Evolutionary conservation across 1,140 invertebrate genomes (phyloP).

Genomic region (Lordiphosa collinella): DNA sequence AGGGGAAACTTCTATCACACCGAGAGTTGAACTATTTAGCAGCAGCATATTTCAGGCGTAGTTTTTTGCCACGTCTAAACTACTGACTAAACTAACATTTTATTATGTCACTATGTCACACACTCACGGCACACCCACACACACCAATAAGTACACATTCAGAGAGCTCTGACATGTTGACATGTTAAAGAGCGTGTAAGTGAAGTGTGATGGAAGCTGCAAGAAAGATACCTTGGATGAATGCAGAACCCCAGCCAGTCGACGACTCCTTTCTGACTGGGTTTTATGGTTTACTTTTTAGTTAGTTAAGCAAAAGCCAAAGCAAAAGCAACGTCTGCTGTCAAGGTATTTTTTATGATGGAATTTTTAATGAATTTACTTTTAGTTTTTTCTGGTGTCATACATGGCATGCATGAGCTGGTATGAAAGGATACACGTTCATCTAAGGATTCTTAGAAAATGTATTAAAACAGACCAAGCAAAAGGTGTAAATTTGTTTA

Average conservation of each 20-base stretch:
- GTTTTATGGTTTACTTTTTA: slow-evolving; percentile 71
- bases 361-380: slow-evolving; percentile 77
- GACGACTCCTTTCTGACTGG: slow-evolving; percentile 8
- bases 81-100: slow-evolving; percentile 67
- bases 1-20: too few relatives aligned
- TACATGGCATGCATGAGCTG: slow-evolving; percentile 31
- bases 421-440: slow-evolving; percentile 13
- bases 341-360: slow-evolving; percentile 65
- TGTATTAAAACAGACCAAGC: slow-evolving; percentile 43
- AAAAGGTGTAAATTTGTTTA: slow-evolving; percentile 73
- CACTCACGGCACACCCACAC: slow-evolving; percentile 4
- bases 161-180: slow-evolving; percentile 55
- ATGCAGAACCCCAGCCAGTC: slow-evolving; percentile 11
- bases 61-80: slow-evolving; percentile 37
- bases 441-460: slow-evolving; percentile 21
- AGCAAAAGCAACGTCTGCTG: slow-evolving; percentile 19
- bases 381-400: slow-evolving; percentile 60
- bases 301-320: slow-evolving; percentile 64
- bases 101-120: slow-evolving; percentile 74
- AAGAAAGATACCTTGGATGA: slow-evolving; percentile 26
- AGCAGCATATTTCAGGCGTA: slow-evolving; percentile 28
- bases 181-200: slow-evolving; percentile 75
- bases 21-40: slow-evolving; percentile 3
- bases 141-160: not conserved
- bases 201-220: slow-evolving; percentile 73